Conservation (phyloP, 2,888 invertebrate species). For the Euphydryas editha region DNA sequence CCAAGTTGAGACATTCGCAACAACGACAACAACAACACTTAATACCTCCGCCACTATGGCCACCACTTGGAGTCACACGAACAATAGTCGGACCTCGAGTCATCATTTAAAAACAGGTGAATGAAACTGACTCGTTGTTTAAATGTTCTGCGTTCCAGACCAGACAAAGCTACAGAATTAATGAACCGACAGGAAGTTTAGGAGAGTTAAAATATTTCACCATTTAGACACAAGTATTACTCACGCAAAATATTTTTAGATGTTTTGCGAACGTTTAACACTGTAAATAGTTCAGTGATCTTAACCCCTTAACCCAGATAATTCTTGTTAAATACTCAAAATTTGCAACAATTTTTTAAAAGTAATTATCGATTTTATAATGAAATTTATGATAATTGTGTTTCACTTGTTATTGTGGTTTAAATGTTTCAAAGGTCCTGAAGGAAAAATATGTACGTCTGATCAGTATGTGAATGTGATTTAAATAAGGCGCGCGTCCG, state of each 20-base stretch:
- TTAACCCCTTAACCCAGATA: constrained; percentile 38
- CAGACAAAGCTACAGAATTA: constrained; percentile 33
- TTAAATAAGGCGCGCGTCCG: constrained; percentile 58
- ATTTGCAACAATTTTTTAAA: not conserved
- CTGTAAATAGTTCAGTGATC: constrained; percentile 46
- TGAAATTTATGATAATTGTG: constrained; percentile 2
- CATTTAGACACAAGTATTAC: constrained; percentile 69
- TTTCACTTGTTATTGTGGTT: not conserved
- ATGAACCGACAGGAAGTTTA: constrained; percentile 64
- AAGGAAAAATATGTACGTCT: constrained; percentile 48
- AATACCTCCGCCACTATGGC: constrained; percentile 78
- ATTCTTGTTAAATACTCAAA: not conserved
- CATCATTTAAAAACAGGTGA: constrained; percentile 51
- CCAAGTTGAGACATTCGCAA: constrained; percentile 91
- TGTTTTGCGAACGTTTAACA: constrained; percentile 54
- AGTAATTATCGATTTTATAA: not conserved
- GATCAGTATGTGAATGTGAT: constrained; percentile 50
- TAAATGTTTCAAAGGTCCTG: not conserved
- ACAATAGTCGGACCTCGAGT: constrained; percentile 79
- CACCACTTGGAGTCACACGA: constrained; percentile 64
- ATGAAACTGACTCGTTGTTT: constrained; percentile 26
- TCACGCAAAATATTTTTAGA: constrained; percentile 79
- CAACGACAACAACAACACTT: constrained; percentile 90
- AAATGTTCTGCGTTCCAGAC: constrained; percentile 5
- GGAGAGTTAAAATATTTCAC: constrained; percentile 64